These are phyloP conservation scores for Rhadinocentrus ornatus DNA, from an alignment of 2,797 vertebrate species.

Conservation along the genomic window DNA sequence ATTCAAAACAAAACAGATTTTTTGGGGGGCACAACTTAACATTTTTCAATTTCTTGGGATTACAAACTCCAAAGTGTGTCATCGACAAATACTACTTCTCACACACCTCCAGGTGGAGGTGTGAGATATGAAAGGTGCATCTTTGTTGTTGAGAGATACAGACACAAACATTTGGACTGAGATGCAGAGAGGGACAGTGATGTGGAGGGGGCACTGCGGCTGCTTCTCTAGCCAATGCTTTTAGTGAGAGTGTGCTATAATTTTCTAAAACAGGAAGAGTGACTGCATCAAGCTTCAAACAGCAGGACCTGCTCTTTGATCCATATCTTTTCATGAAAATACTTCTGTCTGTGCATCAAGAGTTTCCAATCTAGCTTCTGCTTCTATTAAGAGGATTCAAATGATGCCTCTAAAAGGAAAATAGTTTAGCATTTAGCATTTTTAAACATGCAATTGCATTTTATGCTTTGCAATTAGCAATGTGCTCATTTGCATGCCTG, in stretches of 20 bases:
- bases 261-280: conserved; percentile 68
- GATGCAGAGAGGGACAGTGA: conserved; percentile 38
- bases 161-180: conserved; percentile 44
- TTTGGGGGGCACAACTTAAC: conserved; percentile 28
- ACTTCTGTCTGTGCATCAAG: conserved; percentile 44
- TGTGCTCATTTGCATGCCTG: conserved; percentile 52
- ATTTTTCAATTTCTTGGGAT: conserved; percentile 40
- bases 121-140: conserved; percentile 46
- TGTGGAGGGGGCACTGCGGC: conserved; percentile 34
- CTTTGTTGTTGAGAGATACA: conserved; percentile 53
- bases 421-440: conserved; percentile 22
- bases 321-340: conserved; percentile 50
- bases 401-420: conserved; percentile 26
- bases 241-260: conserved; percentile 66
- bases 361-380: conserved; percentile 33
- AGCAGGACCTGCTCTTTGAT: conserved; percentile 63
- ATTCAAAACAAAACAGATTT: conserved; percentile 51
- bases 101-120: conserved; percentile 26
- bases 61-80: conserved; percentile 47
- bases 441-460: conserved; percentile 36
- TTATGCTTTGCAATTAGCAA: conserved; percentile 48
- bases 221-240: conserved; percentile 57
- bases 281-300: conserved; percentile 67
- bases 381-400: conserved; percentile 37
- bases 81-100: conserved; percentile 36